Percentiles rank a stretch among this genome's conserved stretches.
Evolutionary conservation across 2,888 invertebrate species (phyloP).

Genomic region (Tetragonula carbonaria): DNA sequence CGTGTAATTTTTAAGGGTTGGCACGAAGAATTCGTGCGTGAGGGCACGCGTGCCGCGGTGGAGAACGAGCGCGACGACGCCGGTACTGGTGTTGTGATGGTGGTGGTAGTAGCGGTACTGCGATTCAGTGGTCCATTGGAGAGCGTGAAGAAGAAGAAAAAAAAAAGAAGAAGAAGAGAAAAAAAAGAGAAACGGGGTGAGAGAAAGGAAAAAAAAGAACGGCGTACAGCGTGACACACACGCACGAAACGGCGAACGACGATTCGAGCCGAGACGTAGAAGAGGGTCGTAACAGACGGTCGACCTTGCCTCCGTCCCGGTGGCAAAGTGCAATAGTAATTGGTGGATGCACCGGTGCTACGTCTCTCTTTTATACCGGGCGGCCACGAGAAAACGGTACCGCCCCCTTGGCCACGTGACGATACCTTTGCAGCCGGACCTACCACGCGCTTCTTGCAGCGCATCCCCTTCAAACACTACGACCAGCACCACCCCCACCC

Average conservation of each 20-base stretch:
- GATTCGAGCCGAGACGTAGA: conserved; percentile 31
- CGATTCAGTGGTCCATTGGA: not conserved
- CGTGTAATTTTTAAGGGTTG: not conserved
- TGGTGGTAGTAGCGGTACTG: not conserved
- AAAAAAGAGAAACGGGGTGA: not conserved
- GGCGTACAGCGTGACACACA: conserved; percentile 30
- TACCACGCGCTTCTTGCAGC: conserved; percentile 67
- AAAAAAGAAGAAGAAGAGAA: not conserved
- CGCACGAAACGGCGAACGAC: conserved; percentile 11
- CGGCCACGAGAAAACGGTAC: conserved; percentile 72
- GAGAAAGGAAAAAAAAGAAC: not conserved
- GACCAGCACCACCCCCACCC: conserved; percentile 62
- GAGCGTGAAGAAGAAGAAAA: not conserved
- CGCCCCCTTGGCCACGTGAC: conserved; percentile 76
- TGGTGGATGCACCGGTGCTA: conserved; percentile 74
- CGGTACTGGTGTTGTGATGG: too few relatives aligned
- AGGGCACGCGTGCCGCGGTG: not conserved
- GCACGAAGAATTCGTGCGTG: not conserved
- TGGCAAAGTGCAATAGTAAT: conserved; percentile 75
- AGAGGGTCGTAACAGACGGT: conserved; percentile 34
- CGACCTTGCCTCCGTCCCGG: conserved; percentile 59
- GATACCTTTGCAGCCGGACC: conserved; percentile 69
- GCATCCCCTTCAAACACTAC: conserved; percentile 65
- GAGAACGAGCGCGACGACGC: not conserved
- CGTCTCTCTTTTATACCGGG: conserved; percentile 76